A percentile compares a stretch with the other conserved stretches of the same genome.
Conservation (phyloP, 2,797 vertebrate genomes). For the Girardinus metallicus region DNA sequence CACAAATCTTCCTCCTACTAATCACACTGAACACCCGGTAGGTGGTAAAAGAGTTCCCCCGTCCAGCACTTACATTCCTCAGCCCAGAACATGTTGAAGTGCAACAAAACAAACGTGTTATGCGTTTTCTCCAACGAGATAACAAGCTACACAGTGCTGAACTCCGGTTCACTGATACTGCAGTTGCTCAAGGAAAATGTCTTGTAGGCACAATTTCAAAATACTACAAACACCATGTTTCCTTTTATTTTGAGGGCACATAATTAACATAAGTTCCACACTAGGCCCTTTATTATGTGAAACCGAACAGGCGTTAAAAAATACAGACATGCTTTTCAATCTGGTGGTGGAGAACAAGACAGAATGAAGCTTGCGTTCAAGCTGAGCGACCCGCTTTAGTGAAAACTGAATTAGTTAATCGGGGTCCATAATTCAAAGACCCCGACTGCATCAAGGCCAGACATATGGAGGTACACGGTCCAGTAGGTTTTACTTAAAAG, state of each 20-base stretch:
- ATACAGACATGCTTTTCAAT: slow-evolving; percentile 24
- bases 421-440: slow-evolving; percentile 51
- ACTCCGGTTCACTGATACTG: slow-evolving; percentile 37
- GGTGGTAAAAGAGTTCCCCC: neutral
- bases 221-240: slow-evolving; percentile 57
- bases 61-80: slow-evolving; percentile 5
- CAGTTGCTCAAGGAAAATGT: slow-evolving; percentile 56
- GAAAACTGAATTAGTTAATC: slow-evolving; percentile 54
- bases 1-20: neutral
- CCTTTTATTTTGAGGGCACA: slow-evolving; percentile 11
- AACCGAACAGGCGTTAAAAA: neutral
- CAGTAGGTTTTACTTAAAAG: slow-evolving; percentile 58
- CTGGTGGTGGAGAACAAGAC: slow-evolving; percentile 28
- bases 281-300: slow-evolving; percentile 3
- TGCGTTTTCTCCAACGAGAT: slow-evolving; percentile 31
- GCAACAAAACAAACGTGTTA: slow-evolving; percentile 39
- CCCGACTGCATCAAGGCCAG: slow-evolving; percentile 33
- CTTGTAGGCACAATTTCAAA: slow-evolving; percentile 43
- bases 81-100: slow-evolving; percentile 32
- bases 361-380: slow-evolving; percentile 45
- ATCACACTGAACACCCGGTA: slow-evolving; percentile 9
- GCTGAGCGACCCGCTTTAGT: slow-evolving; percentile 34
- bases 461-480: slow-evolving; percentile 43
- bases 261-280: slow-evolving; percentile 7
- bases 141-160: slow-evolving; percentile 45